Conservation (phyloP, 2,797 vertebrate genomes). For the Aulostomus chinensis region DNA sequence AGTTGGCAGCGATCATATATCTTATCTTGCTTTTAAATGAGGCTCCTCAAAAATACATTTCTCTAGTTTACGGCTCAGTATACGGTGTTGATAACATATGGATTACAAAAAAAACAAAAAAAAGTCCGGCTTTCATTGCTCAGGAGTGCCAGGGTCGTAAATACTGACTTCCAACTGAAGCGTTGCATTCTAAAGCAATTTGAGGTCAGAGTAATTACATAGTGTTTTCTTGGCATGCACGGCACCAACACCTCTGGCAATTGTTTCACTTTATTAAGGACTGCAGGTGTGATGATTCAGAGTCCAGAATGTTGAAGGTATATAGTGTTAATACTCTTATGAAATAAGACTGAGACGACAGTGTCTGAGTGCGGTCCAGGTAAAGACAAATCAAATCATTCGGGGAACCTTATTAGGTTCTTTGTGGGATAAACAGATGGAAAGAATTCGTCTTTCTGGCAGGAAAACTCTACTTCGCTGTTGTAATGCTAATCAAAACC, state of each 20-base stretch:
- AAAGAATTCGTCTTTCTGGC: conserved; percentile 66
- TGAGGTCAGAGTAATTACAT: conserved; percentile 15
- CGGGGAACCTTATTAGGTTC: conserved; percentile 54
- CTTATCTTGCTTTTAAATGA: background rate
- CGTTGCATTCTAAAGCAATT: conserved; percentile 3
- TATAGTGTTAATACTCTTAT: too few species aligned
- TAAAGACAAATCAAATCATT: conserved; percentile 30
- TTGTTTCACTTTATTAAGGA: conserved; percentile 8
- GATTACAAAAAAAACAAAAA: too few species aligned
- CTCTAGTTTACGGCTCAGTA: background rate
- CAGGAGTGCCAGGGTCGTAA: background rate
- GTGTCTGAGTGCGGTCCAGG: too few species aligned
- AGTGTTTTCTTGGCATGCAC: conserved; percentile 5
- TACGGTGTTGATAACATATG: background rate
- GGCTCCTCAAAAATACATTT: background rate
- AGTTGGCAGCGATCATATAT: background rate
- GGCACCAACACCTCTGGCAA: conserved; percentile 15
- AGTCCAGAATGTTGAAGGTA: background rate
- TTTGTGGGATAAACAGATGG: conserved; percentile 61
- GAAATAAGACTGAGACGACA: too few species aligned
- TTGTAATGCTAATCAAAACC: conserved; percentile 54
- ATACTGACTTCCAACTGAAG: background rate
- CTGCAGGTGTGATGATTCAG: background rate
- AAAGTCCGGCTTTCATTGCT: background rate
- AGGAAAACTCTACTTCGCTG: conserved; percentile 55